Conservation (phyloP, 1,140 invertebrate genomes). For the Heliconius nattereri region DNA sequence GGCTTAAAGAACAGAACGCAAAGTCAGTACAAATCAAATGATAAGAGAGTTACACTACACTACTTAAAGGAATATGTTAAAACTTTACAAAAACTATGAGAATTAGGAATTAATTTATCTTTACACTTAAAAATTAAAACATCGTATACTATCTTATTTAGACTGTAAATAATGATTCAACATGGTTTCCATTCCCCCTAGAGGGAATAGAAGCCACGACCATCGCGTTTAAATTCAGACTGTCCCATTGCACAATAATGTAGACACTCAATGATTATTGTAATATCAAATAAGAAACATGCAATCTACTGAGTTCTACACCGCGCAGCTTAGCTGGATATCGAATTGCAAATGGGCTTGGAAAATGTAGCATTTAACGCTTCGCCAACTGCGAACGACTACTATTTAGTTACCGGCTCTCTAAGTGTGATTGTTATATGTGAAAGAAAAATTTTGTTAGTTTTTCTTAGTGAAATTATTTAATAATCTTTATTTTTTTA, state of each 20-base stretch:
- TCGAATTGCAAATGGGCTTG: conserved; percentile 76
- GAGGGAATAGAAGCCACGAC: background rate
- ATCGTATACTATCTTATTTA: too few relatives aligned
- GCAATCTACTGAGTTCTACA: conserved; percentile 68
- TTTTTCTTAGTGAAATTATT: background rate
- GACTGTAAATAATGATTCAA: too few relatives aligned
- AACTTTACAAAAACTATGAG: background rate
- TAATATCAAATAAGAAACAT: conserved; percentile 63
- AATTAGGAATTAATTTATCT: background rate
- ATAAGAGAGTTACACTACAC: conserved; percentile 7
- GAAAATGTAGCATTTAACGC: conserved; percentile 77
- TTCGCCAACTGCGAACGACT: conserved; percentile 70
- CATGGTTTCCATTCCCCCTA: background rate
- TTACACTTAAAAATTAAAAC: too few relatives aligned
- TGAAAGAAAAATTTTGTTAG: background rate
- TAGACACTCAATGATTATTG: conserved; percentile 54
- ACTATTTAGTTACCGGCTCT: conserved; percentile 46
- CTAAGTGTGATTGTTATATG: conserved; percentile 21
- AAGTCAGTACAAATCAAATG: conserved; percentile 27
- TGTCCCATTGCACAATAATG: too few relatives aligned
- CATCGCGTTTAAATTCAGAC: background rate
- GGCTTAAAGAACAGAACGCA: conserved; percentile 22
- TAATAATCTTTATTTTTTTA: background rate
- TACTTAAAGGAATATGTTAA: background rate
- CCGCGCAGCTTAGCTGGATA: conserved; percentile 71